Conservation (phyloP, 2,113 vertebrate genomes). For the Pseudorasbora parva region DNA sequence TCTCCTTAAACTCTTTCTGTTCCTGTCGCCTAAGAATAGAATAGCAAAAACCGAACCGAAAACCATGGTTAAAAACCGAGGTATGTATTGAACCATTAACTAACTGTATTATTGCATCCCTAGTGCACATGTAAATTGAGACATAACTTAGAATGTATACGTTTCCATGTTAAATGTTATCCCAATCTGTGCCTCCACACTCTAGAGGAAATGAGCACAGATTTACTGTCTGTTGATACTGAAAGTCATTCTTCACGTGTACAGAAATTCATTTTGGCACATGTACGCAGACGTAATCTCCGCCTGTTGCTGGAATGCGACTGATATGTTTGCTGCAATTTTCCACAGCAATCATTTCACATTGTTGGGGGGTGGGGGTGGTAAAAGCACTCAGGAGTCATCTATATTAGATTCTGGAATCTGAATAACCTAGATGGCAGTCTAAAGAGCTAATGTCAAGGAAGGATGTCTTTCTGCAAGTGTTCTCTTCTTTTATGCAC, state of each 20-base stretch:
- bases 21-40: too few species aligned
- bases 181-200: not conserved
- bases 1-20: too few species aligned
- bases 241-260: constrained; percentile 30
- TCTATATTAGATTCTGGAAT: not conserved
- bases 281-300: not conserved
- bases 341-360: constrained; percentile 32
- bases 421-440: not conserved
- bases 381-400: constrained; percentile 29
- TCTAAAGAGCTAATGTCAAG: not conserved
- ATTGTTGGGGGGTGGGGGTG: not conserved
- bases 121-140: too few species aligned
- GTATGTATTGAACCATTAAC: too few species aligned
- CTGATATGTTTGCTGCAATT: constrained; percentile 49
- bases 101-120: too few species aligned
- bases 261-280: constrained; percentile 21
- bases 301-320: not conserved
- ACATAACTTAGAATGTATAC: not conserved
- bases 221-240: constrained; percentile 27
- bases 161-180: constrained; percentile 23
- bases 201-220: not conserved
- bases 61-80: too few species aligned
- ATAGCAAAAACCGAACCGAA: too few species aligned
- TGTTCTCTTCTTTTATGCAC: not conserved
- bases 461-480: not conserved